Evolutionary conservation across 2,113 vertebrate species (phyloP).

Genomic region (Tonatia bakeri): DNA sequence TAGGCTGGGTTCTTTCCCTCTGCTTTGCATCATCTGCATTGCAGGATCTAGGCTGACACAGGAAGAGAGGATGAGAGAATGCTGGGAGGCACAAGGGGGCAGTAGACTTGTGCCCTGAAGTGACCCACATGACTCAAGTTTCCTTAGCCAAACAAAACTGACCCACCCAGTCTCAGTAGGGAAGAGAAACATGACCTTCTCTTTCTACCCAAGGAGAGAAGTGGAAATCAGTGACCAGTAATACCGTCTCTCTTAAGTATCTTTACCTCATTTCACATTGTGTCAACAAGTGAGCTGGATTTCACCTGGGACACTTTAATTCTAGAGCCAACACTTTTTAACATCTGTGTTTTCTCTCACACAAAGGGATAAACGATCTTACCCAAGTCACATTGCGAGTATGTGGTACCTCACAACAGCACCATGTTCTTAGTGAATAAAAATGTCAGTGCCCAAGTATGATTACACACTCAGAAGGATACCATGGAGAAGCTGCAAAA

Average conservation of each 20-base stretch:
- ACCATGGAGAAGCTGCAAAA: neutral
- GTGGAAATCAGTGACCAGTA: neutral
- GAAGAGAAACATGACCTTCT: too few relatives aligned
- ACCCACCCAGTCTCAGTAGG: neutral
- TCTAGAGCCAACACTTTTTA: neutral
- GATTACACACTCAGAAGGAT: neutral
- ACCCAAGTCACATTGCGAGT: neutral
- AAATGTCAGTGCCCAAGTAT: neutral
- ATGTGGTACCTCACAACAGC: neutral
- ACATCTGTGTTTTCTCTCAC: neutral
- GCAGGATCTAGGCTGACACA: neutral
- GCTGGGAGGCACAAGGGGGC: neutral
- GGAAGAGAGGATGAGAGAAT: neutral
- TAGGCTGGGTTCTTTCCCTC: neutral
- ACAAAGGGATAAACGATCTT: neutral
- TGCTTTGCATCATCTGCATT: neutral
- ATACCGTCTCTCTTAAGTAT: too few relatives aligned
- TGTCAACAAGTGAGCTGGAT: neutral
- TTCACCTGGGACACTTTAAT: neutral
- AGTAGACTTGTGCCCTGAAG: neutral
- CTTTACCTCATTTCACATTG: neutral
- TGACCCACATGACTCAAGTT: neutral
- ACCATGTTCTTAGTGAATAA: neutral
- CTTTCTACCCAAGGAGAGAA: neutral
- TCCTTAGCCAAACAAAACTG: neutral